Evolutionary conservation across 2,888 invertebrate species (phyloP).

Genomic region (Drosophila yooni): DNA sequence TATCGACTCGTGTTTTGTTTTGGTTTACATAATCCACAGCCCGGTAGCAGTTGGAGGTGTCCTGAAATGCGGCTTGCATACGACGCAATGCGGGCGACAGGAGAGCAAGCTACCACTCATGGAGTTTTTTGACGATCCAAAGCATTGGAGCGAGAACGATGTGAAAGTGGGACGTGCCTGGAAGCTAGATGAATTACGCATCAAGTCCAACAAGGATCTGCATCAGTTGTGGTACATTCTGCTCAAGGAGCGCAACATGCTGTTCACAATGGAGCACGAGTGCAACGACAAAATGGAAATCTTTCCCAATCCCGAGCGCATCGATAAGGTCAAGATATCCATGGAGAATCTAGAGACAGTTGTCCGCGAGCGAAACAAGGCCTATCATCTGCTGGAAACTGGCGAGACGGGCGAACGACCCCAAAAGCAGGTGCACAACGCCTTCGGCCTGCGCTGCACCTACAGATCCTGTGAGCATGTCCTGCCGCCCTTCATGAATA

Average conservation of each 20-base stretch:
- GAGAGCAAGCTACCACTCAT: conserved; percentile 85
- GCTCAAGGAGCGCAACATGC: conserved; percentile 98
- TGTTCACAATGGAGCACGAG: conserved; percentile 97
- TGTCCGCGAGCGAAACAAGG: conserved; percentile 95
- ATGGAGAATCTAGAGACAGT: conserved; percentile 97
- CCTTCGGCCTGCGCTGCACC: conserved; percentile 87
- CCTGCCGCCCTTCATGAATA: conserved; percentile 89
- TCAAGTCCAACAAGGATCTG: conserved; percentile 97
- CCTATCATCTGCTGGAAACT: conserved; percentile 95
- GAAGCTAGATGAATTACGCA: conserved; percentile 94
- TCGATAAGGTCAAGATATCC: conserved; percentile 96
- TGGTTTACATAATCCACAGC: conserved; percentile 55
- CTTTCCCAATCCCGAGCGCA: conserved; percentile 96
- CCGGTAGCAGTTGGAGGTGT: conserved; percentile 38
- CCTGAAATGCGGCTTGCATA: conserved; percentile 53
- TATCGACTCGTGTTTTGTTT: conserved; percentile 28
- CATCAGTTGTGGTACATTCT: conserved; percentile 98
- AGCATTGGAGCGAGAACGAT: conserved; percentile 92
- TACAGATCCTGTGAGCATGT: conserved; percentile 88
- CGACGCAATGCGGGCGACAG: conserved; percentile 28
- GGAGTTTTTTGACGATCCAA: conserved; percentile 95
- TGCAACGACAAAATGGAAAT: conserved; percentile 88
- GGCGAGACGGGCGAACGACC: conserved; percentile 93
- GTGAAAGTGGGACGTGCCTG: conserved; percentile 94
- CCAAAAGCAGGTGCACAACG: conserved; percentile 86